Evolutionary conservation across 2,888 invertebrate species (phyloP).

Genomic region (Scaptomyza tumidula): DNA sequence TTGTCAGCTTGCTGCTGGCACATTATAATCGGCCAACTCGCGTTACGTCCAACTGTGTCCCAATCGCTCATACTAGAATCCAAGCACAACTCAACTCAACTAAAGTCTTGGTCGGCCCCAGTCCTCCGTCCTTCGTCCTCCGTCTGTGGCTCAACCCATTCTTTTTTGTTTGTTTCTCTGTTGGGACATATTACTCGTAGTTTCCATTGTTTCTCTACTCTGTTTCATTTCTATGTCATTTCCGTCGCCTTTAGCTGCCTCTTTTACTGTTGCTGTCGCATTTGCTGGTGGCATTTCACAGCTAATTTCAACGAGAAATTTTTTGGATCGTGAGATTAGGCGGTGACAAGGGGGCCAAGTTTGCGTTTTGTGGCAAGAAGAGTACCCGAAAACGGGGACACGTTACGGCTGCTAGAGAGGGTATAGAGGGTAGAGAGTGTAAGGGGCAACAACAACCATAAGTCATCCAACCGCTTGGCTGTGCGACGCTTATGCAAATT

Average conservation of each 20-base stretch:
- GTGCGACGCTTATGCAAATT: slow-evolving; percentile 82
- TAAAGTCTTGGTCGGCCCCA: neutral
- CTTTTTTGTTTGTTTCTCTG: neutral
- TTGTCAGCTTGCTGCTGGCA: slow-evolving; percentile 12
- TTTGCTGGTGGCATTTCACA: slow-evolving; percentile 67
- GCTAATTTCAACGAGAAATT: slow-evolving; percentile 75
- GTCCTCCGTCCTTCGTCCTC: too few species aligned
- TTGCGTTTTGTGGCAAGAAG: slow-evolving; percentile 21
- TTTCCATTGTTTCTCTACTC: slow-evolving; percentile 71
- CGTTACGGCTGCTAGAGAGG: neutral
- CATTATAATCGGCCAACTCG: slow-evolving; percentile 12
- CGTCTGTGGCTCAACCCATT: neutral
- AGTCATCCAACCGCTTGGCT: slow-evolving; percentile 76
- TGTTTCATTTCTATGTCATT: slow-evolving; percentile 81
- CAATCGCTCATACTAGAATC: slow-evolving; percentile 41
- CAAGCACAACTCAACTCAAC: neutral
- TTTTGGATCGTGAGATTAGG: slow-evolving; percentile 78
- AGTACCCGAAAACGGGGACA: neutral
- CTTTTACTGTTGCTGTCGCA: slow-evolving; percentile 15
- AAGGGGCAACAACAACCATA: slow-evolving; percentile 65
- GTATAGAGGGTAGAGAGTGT: neutral
- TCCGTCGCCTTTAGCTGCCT: slow-evolving; percentile 46
- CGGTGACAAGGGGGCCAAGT: slow-evolving; percentile 58
- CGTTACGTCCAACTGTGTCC: slow-evolving; percentile 35
- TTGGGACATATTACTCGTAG: slow-evolving; percentile 38